Conservation (phyloP, 1,140 invertebrate species). For the Calliopsis andreniformis region DNA sequence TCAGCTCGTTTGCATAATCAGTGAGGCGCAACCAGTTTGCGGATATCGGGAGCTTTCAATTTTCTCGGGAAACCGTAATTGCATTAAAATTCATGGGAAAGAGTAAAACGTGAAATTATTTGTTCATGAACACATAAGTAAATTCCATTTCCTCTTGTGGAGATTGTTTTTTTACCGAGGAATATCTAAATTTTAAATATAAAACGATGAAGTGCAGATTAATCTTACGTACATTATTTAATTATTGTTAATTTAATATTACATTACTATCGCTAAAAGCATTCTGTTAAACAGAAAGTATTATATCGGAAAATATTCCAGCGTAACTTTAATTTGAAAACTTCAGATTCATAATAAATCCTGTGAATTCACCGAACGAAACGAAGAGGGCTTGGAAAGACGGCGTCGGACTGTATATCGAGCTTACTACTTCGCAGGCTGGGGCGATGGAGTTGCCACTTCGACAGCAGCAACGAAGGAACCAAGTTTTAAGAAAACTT, state of each 20-base stretch:
- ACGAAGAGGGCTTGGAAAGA: background rate
- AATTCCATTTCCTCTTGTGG: no score
- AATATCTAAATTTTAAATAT: no score
- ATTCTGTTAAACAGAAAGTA: background rate
- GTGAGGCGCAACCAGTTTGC: background rate
- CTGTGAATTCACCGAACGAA: slow-evolving; percentile 8
- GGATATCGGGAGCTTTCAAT: background rate
- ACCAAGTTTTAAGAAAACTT: slow-evolving; percentile 25
- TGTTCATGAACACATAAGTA: no score
- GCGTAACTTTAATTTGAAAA: slow-evolving; percentile 29
- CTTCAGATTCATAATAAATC: background rate
- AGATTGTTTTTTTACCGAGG: background rate
- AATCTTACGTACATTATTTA: no score
- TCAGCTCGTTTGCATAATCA: background rate
- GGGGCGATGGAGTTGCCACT: background rate
- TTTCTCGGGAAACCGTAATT: background rate
- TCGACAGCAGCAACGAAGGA: background rate
- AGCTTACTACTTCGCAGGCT: background rate
- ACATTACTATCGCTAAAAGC: no score
- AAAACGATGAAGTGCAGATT: no score
- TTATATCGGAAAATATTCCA: background rate
- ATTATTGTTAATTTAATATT: no score
- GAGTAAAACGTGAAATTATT: background rate
- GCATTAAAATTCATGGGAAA: background rate
- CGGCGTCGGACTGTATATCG: background rate